phyloP scores from a whole-genome alignment of 2,797 vertebrate species.

The Myotis daubentonii region DNA sequence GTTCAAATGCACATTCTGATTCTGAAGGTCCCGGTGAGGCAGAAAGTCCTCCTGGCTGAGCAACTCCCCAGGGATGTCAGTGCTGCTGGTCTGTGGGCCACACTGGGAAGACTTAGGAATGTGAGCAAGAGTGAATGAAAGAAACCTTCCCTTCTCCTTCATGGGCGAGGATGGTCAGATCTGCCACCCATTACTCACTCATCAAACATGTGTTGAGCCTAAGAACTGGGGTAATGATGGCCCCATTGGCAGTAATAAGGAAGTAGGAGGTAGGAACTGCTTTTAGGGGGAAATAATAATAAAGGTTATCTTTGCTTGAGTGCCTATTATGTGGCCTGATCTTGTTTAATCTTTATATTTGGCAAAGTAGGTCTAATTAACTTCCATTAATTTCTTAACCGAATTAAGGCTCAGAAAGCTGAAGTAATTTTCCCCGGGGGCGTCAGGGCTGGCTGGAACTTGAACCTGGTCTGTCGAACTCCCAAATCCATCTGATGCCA shows the following conservation, averaged over 20 bases:
- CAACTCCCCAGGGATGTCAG: background rate
- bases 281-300: background rate
- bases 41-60: background rate
- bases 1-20: background rate
- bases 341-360: background rate
- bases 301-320: background rate
- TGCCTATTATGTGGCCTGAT: background rate
- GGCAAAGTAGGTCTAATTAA: background rate
- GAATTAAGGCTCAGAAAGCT: background rate
- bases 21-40: background rate
- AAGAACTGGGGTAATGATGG: background rate
- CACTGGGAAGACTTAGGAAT: background rate
- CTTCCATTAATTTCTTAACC: constrained; percentile 7
- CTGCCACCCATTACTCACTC: background rate
- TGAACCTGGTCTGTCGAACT: background rate
- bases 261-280: background rate
- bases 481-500: background rate
- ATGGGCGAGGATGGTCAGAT: background rate
- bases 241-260: background rate
- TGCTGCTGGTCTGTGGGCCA: background rate
- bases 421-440: background rate
- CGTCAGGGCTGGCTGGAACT: background rate
- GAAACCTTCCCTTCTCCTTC: background rate
- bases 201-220: background rate
- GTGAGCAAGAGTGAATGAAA: background rate